Evolutionary conservation across 2,888 invertebrate genomes (phyloP), one percentile per base, ranked within the genome.

Genomic region (Proisotoma minuta): DNA sequence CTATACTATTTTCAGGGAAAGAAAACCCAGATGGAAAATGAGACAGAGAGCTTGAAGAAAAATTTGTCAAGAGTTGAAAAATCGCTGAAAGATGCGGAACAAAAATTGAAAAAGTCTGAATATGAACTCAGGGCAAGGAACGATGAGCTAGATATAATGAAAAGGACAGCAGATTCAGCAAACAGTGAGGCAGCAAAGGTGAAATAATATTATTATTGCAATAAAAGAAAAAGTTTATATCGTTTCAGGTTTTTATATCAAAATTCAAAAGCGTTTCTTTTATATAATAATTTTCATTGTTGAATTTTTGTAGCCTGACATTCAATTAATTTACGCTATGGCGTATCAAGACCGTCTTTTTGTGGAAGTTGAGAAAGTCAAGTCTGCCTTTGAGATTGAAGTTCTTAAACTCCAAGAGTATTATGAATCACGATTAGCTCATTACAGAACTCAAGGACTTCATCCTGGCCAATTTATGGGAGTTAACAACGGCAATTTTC

Each of bases 401-500:
- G 54, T 62, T 8, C 47, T 58, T 2, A 62, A 62, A 39, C 53
- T 62, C 48, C 62, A 62, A 49, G 62, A 58, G 15, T 59, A 39
- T 59, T 62, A 62, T n/a, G 15, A 59, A 26, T 34, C 59, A 26
- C 39, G 43, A 5, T 22, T 22, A 4, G 50, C 43, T 12, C 43
- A 43, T n/a, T 43, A 12, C 20, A 15, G 43, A n/a, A 43, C 15
- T 43, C 43, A 43, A 43, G 43, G 43, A 15, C 43, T 43, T 5
- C 5, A 43, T n/a, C 43, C 43, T 18, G 43, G 43, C 4, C 10
- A 15, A 43, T 43, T 43, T 43, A 12, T 43, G 5, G 18, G 43
- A 12, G 43, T 15, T 34, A 8, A 8, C 8, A 34, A 34, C 43
- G 20, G 18, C 20, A 43, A 43, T n/a, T 43, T 43, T 43, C 43